phyloP scores from a whole-genome alignment of 1,140 invertebrate species.

The Macrobrachium nipponense region DNA sequence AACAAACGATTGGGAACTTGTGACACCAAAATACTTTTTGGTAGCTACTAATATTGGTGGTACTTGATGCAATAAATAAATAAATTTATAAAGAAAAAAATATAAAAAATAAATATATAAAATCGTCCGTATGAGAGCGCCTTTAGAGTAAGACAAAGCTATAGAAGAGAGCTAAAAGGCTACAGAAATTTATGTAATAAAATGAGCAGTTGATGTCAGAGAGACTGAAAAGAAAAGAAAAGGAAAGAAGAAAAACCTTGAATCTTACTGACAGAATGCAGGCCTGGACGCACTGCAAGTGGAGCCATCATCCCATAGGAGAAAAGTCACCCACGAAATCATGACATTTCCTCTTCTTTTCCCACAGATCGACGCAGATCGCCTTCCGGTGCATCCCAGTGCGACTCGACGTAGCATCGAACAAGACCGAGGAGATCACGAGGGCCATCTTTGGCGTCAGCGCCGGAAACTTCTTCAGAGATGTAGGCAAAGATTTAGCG shows the following conservation, averaged over 20 bases:
- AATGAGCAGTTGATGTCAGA: background rate
- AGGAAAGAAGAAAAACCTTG: background rate
- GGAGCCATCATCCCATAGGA: no score
- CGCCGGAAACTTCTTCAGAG: constrained; percentile 22
- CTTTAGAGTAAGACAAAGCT: background rate
- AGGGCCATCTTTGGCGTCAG: constrained; percentile 13
- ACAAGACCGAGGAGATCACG: constrained; percentile 15
- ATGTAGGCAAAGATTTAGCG: constrained; percentile 31
- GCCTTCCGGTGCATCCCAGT: constrained; percentile 44
- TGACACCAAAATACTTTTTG: no score
- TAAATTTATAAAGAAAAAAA: no score
- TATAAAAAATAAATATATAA: no score
- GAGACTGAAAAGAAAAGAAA: background rate
- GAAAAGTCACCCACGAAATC: background rate
- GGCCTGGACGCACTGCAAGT: no score
- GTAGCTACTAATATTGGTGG: no score
- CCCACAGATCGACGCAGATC: constrained; percentile 30
- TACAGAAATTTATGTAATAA: background rate
- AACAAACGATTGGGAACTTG: no score
- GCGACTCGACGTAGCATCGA: background rate
- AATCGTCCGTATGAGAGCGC: background rate
- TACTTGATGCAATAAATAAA: no score
- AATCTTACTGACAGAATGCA: no score
- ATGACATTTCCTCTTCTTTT: background rate
- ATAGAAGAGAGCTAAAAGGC: background rate